Conservation (phyloP, 2,888 invertebrate genomes). For the Drosophila formosana region DNA sequence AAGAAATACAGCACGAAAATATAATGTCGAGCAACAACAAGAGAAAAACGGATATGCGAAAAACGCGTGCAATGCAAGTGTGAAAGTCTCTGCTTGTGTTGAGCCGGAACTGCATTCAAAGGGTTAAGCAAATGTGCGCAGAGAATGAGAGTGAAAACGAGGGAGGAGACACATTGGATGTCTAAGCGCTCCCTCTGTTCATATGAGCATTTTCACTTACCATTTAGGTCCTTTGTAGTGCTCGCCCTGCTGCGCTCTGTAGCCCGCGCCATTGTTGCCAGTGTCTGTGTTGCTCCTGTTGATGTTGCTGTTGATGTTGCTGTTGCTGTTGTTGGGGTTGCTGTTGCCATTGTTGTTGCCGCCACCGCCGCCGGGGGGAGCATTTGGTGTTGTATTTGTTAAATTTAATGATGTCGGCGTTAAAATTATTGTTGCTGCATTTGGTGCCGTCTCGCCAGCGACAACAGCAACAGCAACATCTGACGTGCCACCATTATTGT, state of each 20-base stretch:
- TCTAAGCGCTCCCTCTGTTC: constrained; percentile 32
- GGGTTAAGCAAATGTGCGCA: constrained; percentile 74
- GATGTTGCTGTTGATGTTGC: constrained; percentile 15
- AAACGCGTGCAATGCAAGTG: constrained; percentile 72
- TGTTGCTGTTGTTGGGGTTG: constrained; percentile 18
- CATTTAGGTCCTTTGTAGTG: constrained; percentile 83
- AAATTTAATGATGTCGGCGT: constrained; percentile 83
- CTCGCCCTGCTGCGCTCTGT: constrained; percentile 49
- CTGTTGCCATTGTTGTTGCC: constrained; percentile 40
- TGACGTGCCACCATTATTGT: constrained; percentile 51
- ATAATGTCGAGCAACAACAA: constrained; percentile 46
- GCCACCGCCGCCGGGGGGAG: constrained; percentile 28
- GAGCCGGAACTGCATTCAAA: constrained; percentile 78
- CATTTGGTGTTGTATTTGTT: constrained; percentile 72
- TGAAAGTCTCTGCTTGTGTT: constrained; percentile 62
- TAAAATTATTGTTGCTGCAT: constrained; percentile 82
- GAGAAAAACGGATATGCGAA: constrained; percentile 64
- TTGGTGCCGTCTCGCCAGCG: constrained; percentile 59
- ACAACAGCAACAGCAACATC: constrained; percentile 17
- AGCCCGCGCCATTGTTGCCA: constrained; percentile 48
- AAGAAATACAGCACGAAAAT: constrained; percentile 56
- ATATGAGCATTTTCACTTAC: constrained; percentile 78
- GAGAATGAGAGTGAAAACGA: constrained; percentile 24
- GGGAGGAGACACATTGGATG: constrained; percentile 19
- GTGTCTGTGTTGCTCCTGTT: constrained; percentile 24